Conservation (phyloP, 1,140 invertebrate genomes). For the Rhopalosiphum padi region DNA sequence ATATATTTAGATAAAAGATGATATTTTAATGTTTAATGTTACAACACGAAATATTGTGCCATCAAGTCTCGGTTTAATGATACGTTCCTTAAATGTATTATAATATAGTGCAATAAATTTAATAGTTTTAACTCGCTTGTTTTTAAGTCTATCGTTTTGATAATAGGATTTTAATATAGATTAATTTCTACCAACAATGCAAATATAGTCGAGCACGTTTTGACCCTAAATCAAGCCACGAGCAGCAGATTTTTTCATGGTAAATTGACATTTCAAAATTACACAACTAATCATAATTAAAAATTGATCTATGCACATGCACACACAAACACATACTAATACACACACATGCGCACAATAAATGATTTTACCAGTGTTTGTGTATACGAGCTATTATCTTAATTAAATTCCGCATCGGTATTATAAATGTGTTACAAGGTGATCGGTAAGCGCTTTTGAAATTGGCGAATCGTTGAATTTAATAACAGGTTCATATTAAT, state of each 20-base stretch:
- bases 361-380: slow-evolving; percentile 11
- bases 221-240: slow-evolving; percentile 49
- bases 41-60: not conserved
- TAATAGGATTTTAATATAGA: slow-evolving; percentile 53
- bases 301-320: slow-evolving; percentile 18
- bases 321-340: not conserved
- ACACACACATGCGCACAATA: not conserved
- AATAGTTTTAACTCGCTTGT: not conserved
- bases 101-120: not conserved
- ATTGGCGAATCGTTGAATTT: slow-evolving; percentile 46
- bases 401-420: slow-evolving; percentile 45
- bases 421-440: slow-evolving; percentile 53
- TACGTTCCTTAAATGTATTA: slow-evolving; percentile 23
- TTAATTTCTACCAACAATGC: slow-evolving; percentile 42
- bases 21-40: not conserved
- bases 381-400: slow-evolving; percentile 32
- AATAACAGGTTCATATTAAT: slow-evolving; percentile 39
- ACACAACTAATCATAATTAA: slow-evolving; percentile 38
- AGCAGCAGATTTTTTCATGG: slow-evolving; percentile 47
- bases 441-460: slow-evolving; percentile 42
- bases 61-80: not conserved
- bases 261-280: slow-evolving; percentile 37
- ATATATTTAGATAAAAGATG: not conserved
- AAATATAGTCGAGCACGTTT: slow-evolving; percentile 22
- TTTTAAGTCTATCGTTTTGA: not conserved